These are phyloP conservation scores for Saimiri boliviensis DNA, from an alignment of 2,113 vertebrate species.

Conservation along the genomic window DNA sequence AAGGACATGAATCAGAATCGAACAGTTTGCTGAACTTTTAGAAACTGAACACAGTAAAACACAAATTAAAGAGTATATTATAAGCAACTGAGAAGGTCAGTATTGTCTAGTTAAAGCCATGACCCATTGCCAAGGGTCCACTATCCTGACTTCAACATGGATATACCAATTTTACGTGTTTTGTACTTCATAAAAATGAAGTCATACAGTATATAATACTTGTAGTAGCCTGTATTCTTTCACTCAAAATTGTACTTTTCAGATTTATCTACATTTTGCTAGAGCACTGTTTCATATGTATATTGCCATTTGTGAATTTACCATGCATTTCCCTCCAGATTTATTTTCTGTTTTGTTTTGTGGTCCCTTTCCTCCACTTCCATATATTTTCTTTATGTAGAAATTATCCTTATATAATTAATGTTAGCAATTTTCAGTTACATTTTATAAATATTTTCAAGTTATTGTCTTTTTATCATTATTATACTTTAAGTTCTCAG, in stretches of 20 bases:
- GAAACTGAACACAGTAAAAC: neutral
- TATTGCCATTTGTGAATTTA: neutral
- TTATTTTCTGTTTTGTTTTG: neutral
- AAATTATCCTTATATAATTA: neutral
- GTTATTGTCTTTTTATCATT: neutral
- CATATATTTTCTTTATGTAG: neutral
- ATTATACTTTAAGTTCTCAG: neutral
- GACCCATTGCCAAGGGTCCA: neutral
- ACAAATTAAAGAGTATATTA: neutral
- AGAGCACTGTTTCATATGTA: neutral
- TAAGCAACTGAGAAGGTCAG: neutral
- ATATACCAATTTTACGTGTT: neutral
- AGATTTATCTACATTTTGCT: neutral
- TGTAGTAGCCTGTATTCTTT: neutral
- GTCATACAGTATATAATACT: neutral
- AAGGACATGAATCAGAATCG: neutral
- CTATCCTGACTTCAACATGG: neutral
- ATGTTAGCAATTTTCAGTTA: neutral
- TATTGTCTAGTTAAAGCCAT: neutral
- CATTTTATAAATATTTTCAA: neutral
- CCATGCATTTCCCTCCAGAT: neutral
- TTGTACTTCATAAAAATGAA: neutral
- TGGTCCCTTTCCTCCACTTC: neutral
- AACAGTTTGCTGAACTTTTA: neutral
- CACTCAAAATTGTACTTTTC: neutral